These are phyloP conservation scores for Poeciliopsis occidentalis DNA, from an alignment of 2,113 vertebrate genomes.

Conservation along the genomic window DNA sequence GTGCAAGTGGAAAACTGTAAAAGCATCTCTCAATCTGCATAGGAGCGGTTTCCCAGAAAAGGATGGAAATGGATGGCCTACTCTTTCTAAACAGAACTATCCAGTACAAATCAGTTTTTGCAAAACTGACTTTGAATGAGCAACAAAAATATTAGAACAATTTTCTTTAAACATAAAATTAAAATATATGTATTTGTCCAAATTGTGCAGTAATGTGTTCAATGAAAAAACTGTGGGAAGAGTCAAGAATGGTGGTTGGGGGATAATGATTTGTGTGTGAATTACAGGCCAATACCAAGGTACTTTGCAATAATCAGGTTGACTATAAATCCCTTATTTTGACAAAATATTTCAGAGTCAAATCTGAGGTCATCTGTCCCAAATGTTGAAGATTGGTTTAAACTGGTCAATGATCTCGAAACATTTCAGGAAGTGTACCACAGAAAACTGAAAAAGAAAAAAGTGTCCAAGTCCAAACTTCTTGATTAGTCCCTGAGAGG, in stretches of 20 bases:
- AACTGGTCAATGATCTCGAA: not conserved
- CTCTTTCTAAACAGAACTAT: not conserved
- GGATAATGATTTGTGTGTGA: too few relatives aligned
- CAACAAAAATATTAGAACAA: not conserved
- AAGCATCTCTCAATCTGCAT: not conserved
- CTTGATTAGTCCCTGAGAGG: not conserved
- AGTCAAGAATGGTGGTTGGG: too few relatives aligned
- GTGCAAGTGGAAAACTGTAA: not conserved
- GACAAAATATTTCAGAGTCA: not conserved
- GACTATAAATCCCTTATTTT: not conserved
- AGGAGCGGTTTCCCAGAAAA: too few relatives aligned
- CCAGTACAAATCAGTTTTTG: not conserved
- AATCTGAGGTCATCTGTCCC: not conserved
- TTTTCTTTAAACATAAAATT: too few relatives aligned
- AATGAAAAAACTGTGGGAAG: too few relatives aligned
- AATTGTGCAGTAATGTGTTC: too few relatives aligned
- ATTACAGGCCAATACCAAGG: too few relatives aligned
- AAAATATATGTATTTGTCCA: too few relatives aligned
- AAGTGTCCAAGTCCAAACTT: not conserved
- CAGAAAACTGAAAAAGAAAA: not conserved
- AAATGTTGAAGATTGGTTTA: not conserved
- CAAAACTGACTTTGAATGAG: too few relatives aligned
- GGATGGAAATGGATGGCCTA: not conserved
- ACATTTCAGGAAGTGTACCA: not conserved
- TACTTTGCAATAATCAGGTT: too few relatives aligned